Conservation (phyloP, 2,797 vertebrate species). For the Hafferia zeledoni region DNA sequence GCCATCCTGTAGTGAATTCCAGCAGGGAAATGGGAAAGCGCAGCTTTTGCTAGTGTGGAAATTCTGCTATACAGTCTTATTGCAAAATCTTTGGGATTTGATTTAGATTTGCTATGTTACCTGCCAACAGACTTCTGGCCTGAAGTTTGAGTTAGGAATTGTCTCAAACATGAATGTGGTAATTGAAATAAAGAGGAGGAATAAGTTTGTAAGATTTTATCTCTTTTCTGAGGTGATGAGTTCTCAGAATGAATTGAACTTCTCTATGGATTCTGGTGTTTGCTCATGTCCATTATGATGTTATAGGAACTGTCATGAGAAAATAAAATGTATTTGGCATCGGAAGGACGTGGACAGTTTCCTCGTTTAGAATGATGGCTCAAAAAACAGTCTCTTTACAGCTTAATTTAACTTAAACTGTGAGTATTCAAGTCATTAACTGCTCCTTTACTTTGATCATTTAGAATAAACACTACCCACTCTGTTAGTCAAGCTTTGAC, state of each 20-base stretch:
- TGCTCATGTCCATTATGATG: neutral
- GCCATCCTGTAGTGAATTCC: neutral
- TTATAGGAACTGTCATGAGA: neutral
- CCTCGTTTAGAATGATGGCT: neutral
- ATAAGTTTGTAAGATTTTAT: conserved; percentile 14
- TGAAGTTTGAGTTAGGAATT: conserved; percentile 6
- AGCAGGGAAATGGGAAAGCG: neutral
- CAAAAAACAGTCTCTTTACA: neutral
- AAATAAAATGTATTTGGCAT: neutral
- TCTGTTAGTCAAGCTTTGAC: neutral
- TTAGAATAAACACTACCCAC: neutral
- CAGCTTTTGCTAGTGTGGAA: neutral
- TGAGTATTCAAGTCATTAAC: neutral
- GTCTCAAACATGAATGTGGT: neutral
- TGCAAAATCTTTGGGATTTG: neutral
- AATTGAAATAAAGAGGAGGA: conserved; percentile 27
- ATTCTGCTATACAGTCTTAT: neutral
- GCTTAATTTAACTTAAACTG: neutral
- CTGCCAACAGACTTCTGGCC: neutral
- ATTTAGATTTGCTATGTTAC: neutral
- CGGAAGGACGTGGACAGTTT: neutral
- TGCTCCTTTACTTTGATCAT: neutral
- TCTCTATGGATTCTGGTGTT: conserved; percentile 1
- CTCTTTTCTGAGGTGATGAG: neutral
- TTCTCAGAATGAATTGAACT: neutral